Evolutionary conservation across 1,140 invertebrate genomes (phyloP).

Genomic region (Chrysomallon squamiferum): DNA sequence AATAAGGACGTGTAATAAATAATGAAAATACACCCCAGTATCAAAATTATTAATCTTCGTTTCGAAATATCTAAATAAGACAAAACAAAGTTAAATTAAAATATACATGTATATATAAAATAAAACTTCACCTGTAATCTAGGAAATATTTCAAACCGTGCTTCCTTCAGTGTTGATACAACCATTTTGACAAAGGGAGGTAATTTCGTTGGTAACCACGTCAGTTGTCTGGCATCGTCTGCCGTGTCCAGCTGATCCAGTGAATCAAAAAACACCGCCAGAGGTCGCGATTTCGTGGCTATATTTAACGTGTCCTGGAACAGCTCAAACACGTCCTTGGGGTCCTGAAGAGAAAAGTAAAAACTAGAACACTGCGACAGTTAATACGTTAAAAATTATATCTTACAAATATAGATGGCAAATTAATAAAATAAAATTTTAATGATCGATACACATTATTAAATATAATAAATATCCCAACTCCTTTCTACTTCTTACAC

Average conservation of each 20-base stretch:
- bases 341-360: conserved; percentile 10
- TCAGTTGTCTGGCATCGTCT: conserved; percentile 31
- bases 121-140: conserved; percentile 34
- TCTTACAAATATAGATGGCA: too few relatives aligned
- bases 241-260: conserved; percentile 45
- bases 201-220: conserved; percentile 42
- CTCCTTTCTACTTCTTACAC: too few relatives aligned
- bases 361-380: too few relatives aligned
- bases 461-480: too few relatives aligned
- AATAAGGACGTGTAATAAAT: background rate
- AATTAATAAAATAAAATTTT: too few relatives aligned
- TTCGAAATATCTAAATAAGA: background rate
- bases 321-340: conserved; percentile 16
- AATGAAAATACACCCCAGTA: background rate
- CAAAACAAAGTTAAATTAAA: too few relatives aligned
- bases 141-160: conserved; percentile 45
- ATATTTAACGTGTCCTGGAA: conserved; percentile 11
- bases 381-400: too few relatives aligned
- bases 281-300: conserved; percentile 8
- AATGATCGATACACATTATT: too few relatives aligned
- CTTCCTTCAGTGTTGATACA: conserved; percentile 66
- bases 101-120: too few relatives aligned
- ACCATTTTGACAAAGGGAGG: conserved; percentile 70
- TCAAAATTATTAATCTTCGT: background rate
- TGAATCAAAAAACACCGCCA: conserved; percentile 48